Evolutionary conservation across 2,113 vertebrate genomes (phyloP).

Genomic region (Camelus bactrianus): DNA sequence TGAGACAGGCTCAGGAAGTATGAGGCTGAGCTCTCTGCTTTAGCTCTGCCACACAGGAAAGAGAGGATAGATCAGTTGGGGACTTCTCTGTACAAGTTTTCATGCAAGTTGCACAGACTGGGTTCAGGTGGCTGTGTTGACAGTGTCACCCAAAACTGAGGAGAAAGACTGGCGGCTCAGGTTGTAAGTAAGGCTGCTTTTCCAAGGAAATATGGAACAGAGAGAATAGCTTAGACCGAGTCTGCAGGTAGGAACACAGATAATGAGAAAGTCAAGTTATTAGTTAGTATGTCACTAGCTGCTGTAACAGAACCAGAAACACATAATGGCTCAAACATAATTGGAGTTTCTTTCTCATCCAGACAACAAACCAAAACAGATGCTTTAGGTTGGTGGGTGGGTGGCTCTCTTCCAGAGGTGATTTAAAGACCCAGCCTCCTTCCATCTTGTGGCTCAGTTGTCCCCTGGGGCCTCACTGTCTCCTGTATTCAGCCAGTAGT

Average conservation of each 20-base stretch:
- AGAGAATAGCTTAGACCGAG: neutral
- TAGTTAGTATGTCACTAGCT: neutral
- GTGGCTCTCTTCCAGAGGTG: neutral
- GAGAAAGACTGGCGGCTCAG: neutral
- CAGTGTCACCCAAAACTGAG: neutral
- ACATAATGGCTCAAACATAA: neutral
- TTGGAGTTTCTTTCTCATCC: neutral
- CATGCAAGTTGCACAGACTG: neutral
- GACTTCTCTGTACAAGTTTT: neutral
- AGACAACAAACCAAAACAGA: neutral
- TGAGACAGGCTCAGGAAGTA: neutral
- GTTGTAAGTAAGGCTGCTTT: neutral
- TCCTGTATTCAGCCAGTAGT: neutral
- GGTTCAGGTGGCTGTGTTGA: neutral
- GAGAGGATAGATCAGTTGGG: neutral
- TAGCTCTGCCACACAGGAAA: neutral
- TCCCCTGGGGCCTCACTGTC: neutral
- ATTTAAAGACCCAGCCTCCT: neutral
- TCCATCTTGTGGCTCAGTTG: neutral
- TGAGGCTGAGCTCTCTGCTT: neutral
- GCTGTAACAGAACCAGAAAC: neutral
- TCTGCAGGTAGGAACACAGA: neutral
- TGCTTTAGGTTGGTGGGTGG: neutral
- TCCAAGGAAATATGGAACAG: neutral
- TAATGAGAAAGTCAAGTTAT: neutral